Evolutionary conservation across 2,888 invertebrate species (phyloP).

Genomic region (Fragum sueziense): DNA sequence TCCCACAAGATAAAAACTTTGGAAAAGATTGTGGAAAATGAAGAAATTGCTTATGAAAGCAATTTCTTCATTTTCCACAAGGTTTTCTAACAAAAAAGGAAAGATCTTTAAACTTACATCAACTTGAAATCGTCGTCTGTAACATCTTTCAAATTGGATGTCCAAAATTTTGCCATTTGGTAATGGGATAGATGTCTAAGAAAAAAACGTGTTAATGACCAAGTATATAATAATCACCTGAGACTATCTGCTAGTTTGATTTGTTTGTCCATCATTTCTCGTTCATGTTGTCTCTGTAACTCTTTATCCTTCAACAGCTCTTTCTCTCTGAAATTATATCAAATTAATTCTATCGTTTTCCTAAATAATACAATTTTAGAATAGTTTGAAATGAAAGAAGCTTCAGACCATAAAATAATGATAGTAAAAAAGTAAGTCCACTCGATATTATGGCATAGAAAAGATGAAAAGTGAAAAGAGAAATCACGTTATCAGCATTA

Average conservation of each 20-base stretch:
- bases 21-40: too few relatives aligned
- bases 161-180: too few relatives aligned
- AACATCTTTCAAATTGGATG: too few relatives aligned
- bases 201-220: not conserved
- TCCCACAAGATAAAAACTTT: too few relatives aligned
- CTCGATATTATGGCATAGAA: not conserved
- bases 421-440: not conserved
- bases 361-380: not conserved
- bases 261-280: constrained; percentile 59
- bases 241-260: constrained; percentile 55
- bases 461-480: too few relatives aligned
- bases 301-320: constrained; percentile 49
- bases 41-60: too few relatives aligned
- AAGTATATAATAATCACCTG: constrained; percentile 28
- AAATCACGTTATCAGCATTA: too few relatives aligned
- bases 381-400: not conserved
- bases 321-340: constrained; percentile 46
- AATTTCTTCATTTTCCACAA: too few relatives aligned
- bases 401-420: not conserved
- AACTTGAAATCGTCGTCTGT: too few relatives aligned
- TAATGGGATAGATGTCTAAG: too few relatives aligned
- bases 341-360: not conserved
- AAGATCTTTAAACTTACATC: too few relatives aligned
- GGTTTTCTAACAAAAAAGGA: too few relatives aligned
- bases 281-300: constrained; percentile 45